Evolutionary conservation across 2,113 vertebrate genomes (phyloP).

Genomic region (Notiomystis cincta): DNA sequence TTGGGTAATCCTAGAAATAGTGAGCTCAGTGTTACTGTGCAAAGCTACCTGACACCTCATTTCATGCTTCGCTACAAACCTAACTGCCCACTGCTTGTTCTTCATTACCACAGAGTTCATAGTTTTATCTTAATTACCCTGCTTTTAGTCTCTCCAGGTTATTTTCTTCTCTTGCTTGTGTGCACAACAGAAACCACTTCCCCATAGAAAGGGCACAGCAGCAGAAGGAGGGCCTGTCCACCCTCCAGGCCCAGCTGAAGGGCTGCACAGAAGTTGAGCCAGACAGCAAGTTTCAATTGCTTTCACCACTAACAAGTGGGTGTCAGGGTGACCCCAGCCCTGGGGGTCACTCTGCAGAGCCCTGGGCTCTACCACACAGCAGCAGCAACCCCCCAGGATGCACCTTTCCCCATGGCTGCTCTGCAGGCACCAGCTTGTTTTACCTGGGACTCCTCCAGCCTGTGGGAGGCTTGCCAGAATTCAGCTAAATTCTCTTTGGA

Average conservation of each 20-base stretch:
- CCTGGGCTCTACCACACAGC: background rate
- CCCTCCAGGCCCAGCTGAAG: background rate
- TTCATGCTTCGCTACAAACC: background rate
- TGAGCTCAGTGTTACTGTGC: background rate
- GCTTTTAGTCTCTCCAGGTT: background rate
- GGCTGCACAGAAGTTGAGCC: background rate
- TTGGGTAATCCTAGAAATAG: background rate
- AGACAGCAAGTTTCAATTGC: background rate
- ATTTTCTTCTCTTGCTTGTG: background rate
- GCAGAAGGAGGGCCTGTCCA: accelerated
- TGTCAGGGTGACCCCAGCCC: background rate
- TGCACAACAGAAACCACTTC: background rate
- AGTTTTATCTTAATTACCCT: background rate
- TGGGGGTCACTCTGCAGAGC: accelerated
- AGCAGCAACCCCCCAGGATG: background rate
- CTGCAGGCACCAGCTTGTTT: background rate
- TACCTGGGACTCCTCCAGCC: background rate
- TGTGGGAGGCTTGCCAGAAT: background rate
- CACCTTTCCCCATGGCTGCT: background rate
- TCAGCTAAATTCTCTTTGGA: background rate
- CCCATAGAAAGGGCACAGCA: background rate
- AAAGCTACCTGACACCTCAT: background rate
- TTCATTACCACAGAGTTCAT: background rate
- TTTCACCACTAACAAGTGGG: background rate
- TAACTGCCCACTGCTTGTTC: background rate